Percentiles rank a stretch among this genome's conserved stretches.
These are phyloP conservation scores for Styela clava DNA, from an alignment of 23 tunicate genomes.

Conservation along the genomic window DNA sequence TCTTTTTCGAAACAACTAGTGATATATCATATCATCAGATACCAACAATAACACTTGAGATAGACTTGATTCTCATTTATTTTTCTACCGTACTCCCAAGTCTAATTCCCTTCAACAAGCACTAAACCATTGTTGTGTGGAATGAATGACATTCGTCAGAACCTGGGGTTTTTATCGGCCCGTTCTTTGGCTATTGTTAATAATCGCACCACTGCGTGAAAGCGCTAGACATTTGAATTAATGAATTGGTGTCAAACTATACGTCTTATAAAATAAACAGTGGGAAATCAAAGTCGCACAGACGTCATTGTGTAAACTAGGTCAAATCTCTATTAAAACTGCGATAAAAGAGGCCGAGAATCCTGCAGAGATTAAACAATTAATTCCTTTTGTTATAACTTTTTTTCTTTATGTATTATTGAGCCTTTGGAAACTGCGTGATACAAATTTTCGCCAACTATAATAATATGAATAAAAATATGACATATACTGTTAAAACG, in stretches of 20 bases:
- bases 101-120: no score
- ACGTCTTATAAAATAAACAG: not conserved
- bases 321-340: not conserved
- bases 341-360: not conserved
- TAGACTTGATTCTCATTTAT: no score
- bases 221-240: slow-evolving; percentile 7
- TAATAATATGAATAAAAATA: no score
- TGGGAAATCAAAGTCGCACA: not conserved
- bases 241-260: not conserved
- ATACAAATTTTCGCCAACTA: no score
- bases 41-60: no score
- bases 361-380: not conserved
- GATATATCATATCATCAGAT: no score
- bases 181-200: not conserved
- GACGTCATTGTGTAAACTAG: not conserved
- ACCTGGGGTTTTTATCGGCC: not conserved
- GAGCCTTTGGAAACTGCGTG: no score
- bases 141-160: not conserved
- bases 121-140: no score
- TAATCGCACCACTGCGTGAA: slow-evolving; percentile 15
- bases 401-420: no score
- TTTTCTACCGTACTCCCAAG: no score
- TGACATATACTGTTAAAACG: no score
- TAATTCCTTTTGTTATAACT: not conserved
- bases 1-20: no score